phyloP scores from a whole-genome alignment of 2,888 invertebrate species.

The Linyphia triangularis region DNA sequence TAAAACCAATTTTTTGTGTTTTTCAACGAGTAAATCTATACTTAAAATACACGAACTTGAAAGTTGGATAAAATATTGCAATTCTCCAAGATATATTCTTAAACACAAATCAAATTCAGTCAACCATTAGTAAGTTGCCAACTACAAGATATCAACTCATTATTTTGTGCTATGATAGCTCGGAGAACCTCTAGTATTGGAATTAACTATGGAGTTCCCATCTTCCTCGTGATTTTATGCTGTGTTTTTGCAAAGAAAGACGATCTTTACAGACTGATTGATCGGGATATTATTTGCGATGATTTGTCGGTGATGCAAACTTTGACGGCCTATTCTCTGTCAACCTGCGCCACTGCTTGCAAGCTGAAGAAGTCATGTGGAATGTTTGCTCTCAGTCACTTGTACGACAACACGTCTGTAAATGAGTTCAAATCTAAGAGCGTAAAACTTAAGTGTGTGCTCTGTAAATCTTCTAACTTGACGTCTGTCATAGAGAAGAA shows the following conservation, averaged over 20 bases:
- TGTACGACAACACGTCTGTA: conserved; percentile 19
- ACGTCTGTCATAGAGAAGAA: conserved; percentile 44
- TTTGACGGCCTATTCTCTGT: conserved; percentile 36
- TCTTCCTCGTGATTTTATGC: background rate
- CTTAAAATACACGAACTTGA: too few relatives aligned
- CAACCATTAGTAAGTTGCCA: background rate
- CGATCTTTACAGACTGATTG: conserved; percentile 49
- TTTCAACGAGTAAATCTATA: too few relatives aligned
- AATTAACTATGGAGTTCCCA: background rate
- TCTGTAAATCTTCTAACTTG: conserved; percentile 57
- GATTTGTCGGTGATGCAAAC: conserved; percentile 10
- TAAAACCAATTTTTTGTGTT: too few relatives aligned
- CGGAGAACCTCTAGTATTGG: background rate
- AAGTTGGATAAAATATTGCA: background rate
- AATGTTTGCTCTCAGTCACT: conserved; percentile 55
- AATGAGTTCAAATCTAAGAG: conserved; percentile 22
- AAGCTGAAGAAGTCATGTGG: conserved; percentile 38
- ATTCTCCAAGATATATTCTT: too few relatives aligned
- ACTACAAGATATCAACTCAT: background rate
- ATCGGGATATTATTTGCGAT: conserved; percentile 50
- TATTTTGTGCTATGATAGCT: background rate
- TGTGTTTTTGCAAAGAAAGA: conserved; percentile 28
- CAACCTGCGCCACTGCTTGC: conserved; percentile 61
- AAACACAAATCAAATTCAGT: background rate
- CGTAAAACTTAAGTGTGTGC: conserved; percentile 22